Percentiles rank a stretch among this genome's conserved stretches.
These are phyloP conservation scores for Drosophila miranda DNA, from an alignment of 1,140 invertebrate species.

Conservation along the genomic window DNA sequence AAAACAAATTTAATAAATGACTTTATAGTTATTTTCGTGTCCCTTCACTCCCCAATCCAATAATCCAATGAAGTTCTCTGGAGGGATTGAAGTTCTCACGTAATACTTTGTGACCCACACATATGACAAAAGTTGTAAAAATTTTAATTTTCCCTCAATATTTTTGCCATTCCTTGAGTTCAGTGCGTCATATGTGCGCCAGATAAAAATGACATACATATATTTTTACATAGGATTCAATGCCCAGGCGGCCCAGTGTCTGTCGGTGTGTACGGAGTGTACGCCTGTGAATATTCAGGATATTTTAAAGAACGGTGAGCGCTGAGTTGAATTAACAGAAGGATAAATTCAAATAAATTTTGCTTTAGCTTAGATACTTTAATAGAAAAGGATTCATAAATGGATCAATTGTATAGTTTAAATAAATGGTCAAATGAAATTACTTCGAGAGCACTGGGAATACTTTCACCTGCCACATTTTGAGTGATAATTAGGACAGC, in stretches of 20 bases:
- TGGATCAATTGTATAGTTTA: too few species aligned
- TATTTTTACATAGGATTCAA: slow-evolving; percentile 1
- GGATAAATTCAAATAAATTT: too few species aligned
- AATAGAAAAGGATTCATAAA: too few species aligned
- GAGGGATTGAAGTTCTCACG: slow-evolving; percentile 54
- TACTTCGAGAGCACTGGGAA: not conserved
- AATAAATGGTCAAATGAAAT: too few species aligned
- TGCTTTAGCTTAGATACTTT: too few species aligned
- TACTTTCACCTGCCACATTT: slow-evolving; percentile 45
- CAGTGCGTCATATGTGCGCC: slow-evolving; percentile 58
- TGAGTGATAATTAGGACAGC: slow-evolving; percentile 42
- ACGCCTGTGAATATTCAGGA: not conserved
- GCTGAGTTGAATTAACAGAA: too few species aligned
- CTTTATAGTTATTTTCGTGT: slow-evolving; percentile 72
- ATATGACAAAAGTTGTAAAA: slow-evolving; percentile 75
- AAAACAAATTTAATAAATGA: slow-evolving; percentile 76
- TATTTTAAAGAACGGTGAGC: not conserved
- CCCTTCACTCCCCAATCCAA: not conserved
- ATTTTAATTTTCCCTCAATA: slow-evolving; percentile 76
- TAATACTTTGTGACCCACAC: slow-evolving; percentile 61
- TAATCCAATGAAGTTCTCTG: slow-evolving; percentile 13
- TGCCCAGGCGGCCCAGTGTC: not conserved
- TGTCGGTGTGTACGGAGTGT: not conserved
- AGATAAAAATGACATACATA: slow-evolving; percentile 55
- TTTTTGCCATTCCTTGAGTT: slow-evolving; percentile 57